A percentile compares a stretch with the other conserved stretches of the same genome.
Conservation (phyloP, 2,888 invertebrate species). For the Melanophora roralis region DNA sequence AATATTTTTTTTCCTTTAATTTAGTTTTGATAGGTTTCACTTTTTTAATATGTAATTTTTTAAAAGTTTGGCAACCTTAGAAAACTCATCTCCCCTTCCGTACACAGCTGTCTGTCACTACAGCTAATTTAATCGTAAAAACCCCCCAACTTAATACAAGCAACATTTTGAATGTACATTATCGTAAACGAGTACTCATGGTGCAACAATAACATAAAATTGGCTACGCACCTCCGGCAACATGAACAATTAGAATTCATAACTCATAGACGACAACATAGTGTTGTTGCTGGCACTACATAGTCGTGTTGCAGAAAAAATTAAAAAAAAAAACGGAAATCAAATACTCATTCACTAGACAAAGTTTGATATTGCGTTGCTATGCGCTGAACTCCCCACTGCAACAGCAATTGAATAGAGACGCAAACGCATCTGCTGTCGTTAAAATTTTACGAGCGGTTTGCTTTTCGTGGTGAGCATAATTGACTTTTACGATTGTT, state of each 20-base stretch:
- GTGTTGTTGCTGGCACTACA: constrained; percentile 27
- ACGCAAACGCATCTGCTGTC: constrained; percentile 46
- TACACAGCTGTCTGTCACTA: constrained; percentile 1
- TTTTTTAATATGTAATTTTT: too few species aligned
- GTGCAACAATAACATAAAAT: constrained; percentile 17
- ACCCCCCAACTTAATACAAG: not conserved
- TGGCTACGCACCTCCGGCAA: constrained; percentile 47
- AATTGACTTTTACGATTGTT: constrained; percentile 66
- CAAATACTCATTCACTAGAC: constrained; percentile 11
- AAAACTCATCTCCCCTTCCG: not conserved
- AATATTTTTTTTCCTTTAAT: too few species aligned
- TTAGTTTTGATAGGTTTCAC: too few species aligned
- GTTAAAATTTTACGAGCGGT: constrained; percentile 64
- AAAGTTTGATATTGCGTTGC: not conserved
- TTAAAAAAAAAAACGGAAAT: not conserved
- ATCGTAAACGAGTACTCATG: not conserved
- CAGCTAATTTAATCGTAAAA: constrained; percentile 2
- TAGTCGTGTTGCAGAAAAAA: constrained; percentile 22
- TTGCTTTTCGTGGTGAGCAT: constrained; percentile 66
- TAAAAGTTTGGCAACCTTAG: not conserved
- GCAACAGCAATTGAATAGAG: not conserved
- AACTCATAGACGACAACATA: constrained; percentile 52
- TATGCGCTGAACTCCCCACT: not conserved
- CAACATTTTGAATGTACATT: constrained; percentile 10
- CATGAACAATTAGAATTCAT: constrained; percentile 61